phyloP scores from a whole-genome alignment of 2,888 invertebrate genomes.

The Drosophila multiciliata region DNA sequence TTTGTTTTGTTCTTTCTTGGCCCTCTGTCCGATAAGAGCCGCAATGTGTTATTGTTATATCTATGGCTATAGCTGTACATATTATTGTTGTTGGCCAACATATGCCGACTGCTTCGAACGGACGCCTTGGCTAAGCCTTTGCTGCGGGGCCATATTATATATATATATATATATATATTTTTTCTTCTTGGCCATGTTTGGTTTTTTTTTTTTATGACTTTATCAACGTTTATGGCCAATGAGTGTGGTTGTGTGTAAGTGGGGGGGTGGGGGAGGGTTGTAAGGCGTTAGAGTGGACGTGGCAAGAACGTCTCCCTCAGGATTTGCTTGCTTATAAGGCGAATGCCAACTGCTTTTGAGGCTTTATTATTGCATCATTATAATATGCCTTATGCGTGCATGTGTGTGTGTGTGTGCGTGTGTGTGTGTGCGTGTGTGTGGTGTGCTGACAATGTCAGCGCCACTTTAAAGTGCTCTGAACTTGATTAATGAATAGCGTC shows the following conservation, averaged over 20 bases:
- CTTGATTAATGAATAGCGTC: conserved; percentile 76
- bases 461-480: conserved; percentile 78
- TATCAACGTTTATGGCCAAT: conserved; percentile 71
- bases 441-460: conserved; percentile 45
- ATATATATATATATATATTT: background rate
- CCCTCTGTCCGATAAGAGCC: conserved; percentile 43
- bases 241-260: conserved; percentile 8
- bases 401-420: conserved; percentile 5
- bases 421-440: conserved; percentile 6
- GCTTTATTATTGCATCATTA: conserved; percentile 80
- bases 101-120: conserved; percentile 33
- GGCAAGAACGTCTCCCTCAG: conserved; percentile 48
- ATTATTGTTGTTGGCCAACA: conserved; percentile 32
- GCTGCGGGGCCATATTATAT: conserved; percentile 39
- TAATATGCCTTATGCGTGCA: conserved; percentile 59
- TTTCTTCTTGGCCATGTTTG: conserved; percentile 28
- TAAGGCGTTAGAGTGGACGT: conserved; percentile 24
- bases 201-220: conserved; percentile 62
- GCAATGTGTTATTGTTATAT: conserved; percentile 56
- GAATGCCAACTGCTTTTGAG: conserved; percentile 44
- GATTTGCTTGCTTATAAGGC: conserved; percentile 48
- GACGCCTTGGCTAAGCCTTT: conserved; percentile 49
- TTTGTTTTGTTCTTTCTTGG: conserved; percentile 47
- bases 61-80: conserved; percentile 5
- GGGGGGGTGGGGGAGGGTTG: background rate